Percentiles rank a stretch among this genome's conserved stretches.
Evolutionary conservation across 2,797 vertebrate species (phyloP).

Genomic region (Micromesistius poutassou): DNA sequence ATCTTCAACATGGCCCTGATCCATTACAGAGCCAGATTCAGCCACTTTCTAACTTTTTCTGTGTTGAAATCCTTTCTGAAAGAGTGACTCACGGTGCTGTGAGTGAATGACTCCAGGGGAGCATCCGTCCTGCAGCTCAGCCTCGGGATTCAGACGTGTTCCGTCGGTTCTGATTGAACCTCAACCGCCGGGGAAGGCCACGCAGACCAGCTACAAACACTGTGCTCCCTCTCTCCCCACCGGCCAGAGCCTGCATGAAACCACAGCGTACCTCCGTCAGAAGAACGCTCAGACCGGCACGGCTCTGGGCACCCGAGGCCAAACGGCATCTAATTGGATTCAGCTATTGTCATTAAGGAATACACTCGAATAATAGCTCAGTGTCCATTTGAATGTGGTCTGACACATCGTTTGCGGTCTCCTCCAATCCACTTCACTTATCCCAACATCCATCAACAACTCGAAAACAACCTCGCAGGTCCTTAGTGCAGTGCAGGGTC

Average conservation of each 20-base stretch:
- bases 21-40: background rate
- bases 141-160: background rate
- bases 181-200: background rate
- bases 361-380: too few species aligned
- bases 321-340: background rate
- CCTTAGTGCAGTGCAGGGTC: background rate
- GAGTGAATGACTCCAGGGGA: background rate
- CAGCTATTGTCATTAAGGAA: background rate
- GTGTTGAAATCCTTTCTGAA: background rate
- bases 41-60: background rate
- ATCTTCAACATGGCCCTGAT: background rate
- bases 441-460: background rate
- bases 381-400: background rate
- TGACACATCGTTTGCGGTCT: background rate
- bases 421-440: background rate
- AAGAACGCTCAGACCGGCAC: slow-evolving; percentile 21
- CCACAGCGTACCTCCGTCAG: background rate
- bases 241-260: slow-evolving; percentile 12
- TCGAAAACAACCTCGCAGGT: background rate
- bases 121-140: background rate
- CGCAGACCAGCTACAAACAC: slow-evolving; percentile 27
- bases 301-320: slow-evolving; percentile 8
- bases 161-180: background rate
- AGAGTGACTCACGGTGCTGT: background rate
- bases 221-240: slow-evolving; percentile 22